Evolutionary conservation across 2,888 invertebrate genomes (phyloP), one percentile per base, ranked within the genome.

Genomic region (Drosophila parthenogenetica): DNA sequence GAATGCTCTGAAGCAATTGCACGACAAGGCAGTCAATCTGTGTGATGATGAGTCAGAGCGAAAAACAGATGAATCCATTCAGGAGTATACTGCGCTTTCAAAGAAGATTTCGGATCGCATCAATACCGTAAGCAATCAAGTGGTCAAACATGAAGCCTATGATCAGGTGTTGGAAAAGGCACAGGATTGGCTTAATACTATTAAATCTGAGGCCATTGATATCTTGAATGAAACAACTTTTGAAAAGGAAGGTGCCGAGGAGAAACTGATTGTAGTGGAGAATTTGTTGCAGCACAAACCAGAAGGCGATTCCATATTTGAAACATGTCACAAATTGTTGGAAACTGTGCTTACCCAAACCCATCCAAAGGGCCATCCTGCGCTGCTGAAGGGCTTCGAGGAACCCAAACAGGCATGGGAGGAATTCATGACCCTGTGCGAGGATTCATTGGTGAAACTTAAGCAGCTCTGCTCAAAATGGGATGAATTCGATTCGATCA

Each of bases 81-180:
- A 95, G 14, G 94, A 95, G 72, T 97, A 97, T 86, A 94, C 94
- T 51, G 93, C 94, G 43, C 93, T 97, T 66, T 94, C 95, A 0
- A 93, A 94, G 67, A 94, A 95, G 83, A 94, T 96, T 0, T 94
- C 94, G 60, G 94, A 94, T 48, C 94, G 95, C 80, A 95, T 97
- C 42, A 92, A 92, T 14, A 92, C 94, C 4, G 94, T 95, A 29
- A 96, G 96, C 87, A 94, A 94, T 67, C 95, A 96, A 81, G 96
- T 97, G 0, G 90, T 93, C 0, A 96, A 97, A 89, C 97, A 98
- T 90, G 97, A 98, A 91, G 94, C 95, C 50, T 97, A 96, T 84
- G 94, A 96, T 32, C 96, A 96, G 90, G 95, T 95, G 55, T 94
- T 97, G 79, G 97, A 98, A 91, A 96, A 96, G 83, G 95, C 95